These are phyloP conservation scores for Thereva nobilitata DNA, from an alignment of 2,888 invertebrate species.

Conservation along the genomic window DNA sequence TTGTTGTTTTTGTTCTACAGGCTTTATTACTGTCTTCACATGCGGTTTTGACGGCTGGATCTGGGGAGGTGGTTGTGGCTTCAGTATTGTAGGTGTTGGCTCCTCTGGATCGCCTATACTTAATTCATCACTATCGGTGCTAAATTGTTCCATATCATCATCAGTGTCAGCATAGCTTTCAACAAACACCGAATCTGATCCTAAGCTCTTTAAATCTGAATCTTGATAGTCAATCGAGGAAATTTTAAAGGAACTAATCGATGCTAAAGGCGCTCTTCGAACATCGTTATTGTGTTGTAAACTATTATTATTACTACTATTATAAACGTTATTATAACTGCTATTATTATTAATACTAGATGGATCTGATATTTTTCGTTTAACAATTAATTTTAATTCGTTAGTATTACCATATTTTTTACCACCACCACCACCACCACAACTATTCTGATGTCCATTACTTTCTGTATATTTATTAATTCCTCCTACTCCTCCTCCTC, in stretches of 20 bases:
- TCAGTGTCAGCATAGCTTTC: constrained; percentile 76
- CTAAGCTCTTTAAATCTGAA: constrained; percentile 71
- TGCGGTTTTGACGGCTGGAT: background rate
- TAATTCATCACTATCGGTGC: constrained; percentile 76
- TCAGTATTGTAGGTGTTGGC: constrained; percentile 26
- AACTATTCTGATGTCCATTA: constrained; percentile 4
- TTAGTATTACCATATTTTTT: constrained; percentile 44
- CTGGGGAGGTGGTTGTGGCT: background rate
- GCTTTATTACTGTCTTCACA: background rate
- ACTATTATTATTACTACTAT: constrained; percentile 35
- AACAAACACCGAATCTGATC: constrained; percentile 80
- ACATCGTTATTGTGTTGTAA: constrained; percentile 30
- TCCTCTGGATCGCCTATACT: constrained; percentile 45
- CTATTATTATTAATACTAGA: constrained; percentile 42
- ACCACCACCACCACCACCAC: background rate
- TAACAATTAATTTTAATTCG: constrained; percentile 52
- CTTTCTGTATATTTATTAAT: background rate
- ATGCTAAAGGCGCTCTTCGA: constrained; percentile 73
- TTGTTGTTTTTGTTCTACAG: constrained; percentile 4
- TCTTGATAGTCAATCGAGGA: constrained; percentile 70
- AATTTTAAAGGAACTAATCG: constrained; percentile 77
- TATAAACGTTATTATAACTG: constrained; percentile 38
- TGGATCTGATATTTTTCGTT: constrained; percentile 51
- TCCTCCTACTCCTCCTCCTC: too few relatives aligned
- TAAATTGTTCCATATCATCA: constrained; percentile 82